A percentile compares a stretch with the other conserved stretches of the same genome.
phyloP scores from a whole-genome alignment of 92 coral and sea anemone species.

The Bergia puertoricense region DNA sequence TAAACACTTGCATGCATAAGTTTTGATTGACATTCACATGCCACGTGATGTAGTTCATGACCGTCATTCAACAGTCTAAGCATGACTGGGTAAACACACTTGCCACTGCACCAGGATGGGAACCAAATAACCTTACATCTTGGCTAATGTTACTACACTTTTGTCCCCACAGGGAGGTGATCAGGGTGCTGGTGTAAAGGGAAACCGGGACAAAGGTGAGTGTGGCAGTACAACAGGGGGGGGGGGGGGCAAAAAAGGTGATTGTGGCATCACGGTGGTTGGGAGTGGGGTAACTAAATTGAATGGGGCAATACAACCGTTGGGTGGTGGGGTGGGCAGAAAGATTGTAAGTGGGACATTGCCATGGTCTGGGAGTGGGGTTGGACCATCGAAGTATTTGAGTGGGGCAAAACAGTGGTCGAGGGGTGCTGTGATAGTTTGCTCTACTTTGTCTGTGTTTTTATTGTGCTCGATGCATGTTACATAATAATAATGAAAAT shows the following conservation, averaged over 20 bases:
- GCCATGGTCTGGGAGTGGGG: neutral
- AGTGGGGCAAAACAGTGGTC: no score
- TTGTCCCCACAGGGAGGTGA: conserved; percentile 66
- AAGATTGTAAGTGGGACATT: no score
- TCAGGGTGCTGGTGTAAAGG: conserved; percentile 48
- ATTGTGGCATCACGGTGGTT: no score
- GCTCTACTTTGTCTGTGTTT: no score
- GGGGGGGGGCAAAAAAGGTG: neutral
- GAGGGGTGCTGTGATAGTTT: no score
- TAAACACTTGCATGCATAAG: neutral
- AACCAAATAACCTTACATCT: neutral
- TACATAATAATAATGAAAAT: neutral
- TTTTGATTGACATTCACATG: neutral
- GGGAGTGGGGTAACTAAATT: neutral
- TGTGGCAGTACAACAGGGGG: conserved; percentile 35
- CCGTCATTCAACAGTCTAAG: neutral
- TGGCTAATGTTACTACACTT: conserved; percentile 14
- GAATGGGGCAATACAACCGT: neutral
- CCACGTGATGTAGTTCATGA: neutral
- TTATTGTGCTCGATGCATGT: no score
- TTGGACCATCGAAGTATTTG: neutral
- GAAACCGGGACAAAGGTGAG: conserved; percentile 67
- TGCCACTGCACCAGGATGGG: neutral
- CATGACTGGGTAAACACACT: neutral
- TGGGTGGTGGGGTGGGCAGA: neutral